Percentiles rank a stretch among this genome's conserved stretches.
Conservation (phyloP, 64 coral and sea anemone genomes). For the Dendrophyllia cribrosa region DNA sequence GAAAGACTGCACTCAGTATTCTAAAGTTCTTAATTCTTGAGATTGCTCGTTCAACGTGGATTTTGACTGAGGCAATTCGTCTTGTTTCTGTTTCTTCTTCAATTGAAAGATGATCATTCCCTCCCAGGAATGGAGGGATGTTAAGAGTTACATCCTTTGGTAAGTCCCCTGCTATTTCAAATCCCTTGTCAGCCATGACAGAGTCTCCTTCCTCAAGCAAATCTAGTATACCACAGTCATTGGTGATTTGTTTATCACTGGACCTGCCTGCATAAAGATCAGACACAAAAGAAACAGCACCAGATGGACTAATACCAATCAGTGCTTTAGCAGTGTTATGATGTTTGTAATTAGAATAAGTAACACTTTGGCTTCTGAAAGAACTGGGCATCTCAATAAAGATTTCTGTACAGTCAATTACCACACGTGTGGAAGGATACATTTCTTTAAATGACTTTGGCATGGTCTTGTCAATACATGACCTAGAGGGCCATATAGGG, state of each 20-base stretch:
- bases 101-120: constrained; percentile 37
- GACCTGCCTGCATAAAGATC: constrained; percentile 16
- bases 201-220: constrained; percentile 49
- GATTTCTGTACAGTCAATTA: constrained; percentile 30
- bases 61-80: constrained; percentile 42
- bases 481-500: constrained; percentile 61
- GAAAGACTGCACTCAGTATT: constrained; percentile 51
- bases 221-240: neutral
- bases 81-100: constrained; percentile 64
- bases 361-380: constrained; percentile 11
- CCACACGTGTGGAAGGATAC: constrained; percentile 4
- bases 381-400: constrained; percentile 7
- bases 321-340: constrained; percentile 20
- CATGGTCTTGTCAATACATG: constrained; percentile 48
- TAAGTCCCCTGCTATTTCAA: constrained; percentile 60
- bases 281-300: neutral
- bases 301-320: constrained; percentile 7
- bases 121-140: constrained; percentile 59
- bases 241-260: constrained; percentile 9
- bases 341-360: constrained; percentile 6
- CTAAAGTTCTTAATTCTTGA: constrained; percentile 77
- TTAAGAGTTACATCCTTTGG: constrained; percentile 38
- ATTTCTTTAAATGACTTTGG: constrained; percentile 36
- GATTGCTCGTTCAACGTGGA: constrained; percentile 67
- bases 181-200: constrained; percentile 63